Evolutionary conservation across 2,113 vertebrate species (phyloP), one percentile per base, ranked within the genome.

Genomic region (Tapirus terrestris): DNA sequence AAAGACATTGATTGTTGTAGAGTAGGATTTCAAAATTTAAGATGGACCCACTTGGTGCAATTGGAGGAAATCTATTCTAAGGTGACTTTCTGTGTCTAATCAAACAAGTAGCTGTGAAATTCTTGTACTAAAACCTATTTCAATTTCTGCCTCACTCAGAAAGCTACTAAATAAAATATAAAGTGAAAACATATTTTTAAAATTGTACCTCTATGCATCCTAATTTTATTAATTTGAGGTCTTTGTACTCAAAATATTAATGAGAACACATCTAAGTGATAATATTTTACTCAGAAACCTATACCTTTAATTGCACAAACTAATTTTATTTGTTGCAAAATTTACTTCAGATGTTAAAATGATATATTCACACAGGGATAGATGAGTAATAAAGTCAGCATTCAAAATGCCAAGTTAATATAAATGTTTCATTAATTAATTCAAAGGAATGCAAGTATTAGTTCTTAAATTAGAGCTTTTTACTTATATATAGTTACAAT

Each of bases 391-490:
- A 83, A 97, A 96, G 75, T 80, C 89, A 96, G 5, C 12, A 76
- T 85, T 61, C 79, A 43, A 87, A 94, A 96, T 91, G 56, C 29
- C 84, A 95, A 95, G 84, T 96, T 80, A 95, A 85, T 97, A 77
- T 84, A 95, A 94, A 84, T 92, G 11, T 21, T 94, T 83, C 43
- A 76, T 73, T 94, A 96, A 97, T 97, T 96, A 91, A 92, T 56
- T 2, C 1, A 58, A 91, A 97, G 61, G 2, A 96, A 90, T 91
- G 56, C 9, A 80, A 60, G 17, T n/a, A 43, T 91, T 79, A 82
- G 11, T 82, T 96, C 67, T 93, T 65, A 94, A 97, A 94, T 97
- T 92, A 97, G 67, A 96, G 4, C 4, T 36, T 97, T 89, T 79
- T 76, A 93, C 12, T 83, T 65, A 21, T 58, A 75, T 89, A 48